Percentiles rank a stretch among this genome's conserved stretches.
phyloP scores from a whole-genome alignment of 2,797 vertebrate species.

The Pogonophryne albipinna region DNA sequence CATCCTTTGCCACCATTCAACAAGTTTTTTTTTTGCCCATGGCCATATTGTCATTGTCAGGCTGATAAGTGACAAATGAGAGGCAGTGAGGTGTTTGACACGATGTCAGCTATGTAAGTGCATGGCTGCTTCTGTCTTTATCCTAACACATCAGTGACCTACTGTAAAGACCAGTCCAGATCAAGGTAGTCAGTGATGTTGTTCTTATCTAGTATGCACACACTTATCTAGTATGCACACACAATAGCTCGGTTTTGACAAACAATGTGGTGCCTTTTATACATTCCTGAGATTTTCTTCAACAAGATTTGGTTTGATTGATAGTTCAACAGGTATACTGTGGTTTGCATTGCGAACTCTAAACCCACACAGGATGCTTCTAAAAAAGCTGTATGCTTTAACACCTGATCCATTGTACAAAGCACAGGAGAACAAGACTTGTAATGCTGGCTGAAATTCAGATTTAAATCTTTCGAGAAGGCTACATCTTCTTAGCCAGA shows the following conservation, averaged over 20 bases:
- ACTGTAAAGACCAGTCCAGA: conserved; percentile 21
- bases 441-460: conserved; percentile 41
- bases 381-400: conserved; percentile 20
- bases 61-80: conserved; percentile 69
- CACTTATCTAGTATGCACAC: conserved; percentile 21
- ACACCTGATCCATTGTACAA: background rate
- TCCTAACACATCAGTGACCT: conserved; percentile 45
- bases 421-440: conserved; percentile 14
- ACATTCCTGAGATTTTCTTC: conserved; percentile 39
- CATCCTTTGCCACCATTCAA: conserved; percentile 35
- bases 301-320: conserved; percentile 25
- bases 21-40: conserved; percentile 45
- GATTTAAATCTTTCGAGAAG: conserved; percentile 28
- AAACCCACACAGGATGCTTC: conserved; percentile 14
- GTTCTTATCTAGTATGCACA: conserved; percentile 30
- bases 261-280: conserved; percentile 9
- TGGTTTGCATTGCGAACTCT: conserved; percentile 40
- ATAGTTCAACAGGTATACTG: conserved; percentile 15
- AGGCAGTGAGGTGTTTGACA: conserved; percentile 62
- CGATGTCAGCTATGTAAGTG: conserved; percentile 50
- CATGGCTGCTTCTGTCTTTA: conserved; percentile 38
- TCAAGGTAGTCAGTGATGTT: conserved; percentile 33
- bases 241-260: conserved; percentile 29
- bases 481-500: conserved; percentile 34
- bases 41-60: conserved; percentile 59